These are phyloP conservation scores for Panagrolaimus sp. DNA, from an alignment of 1,140 invertebrate genomes.

Conservation along the genomic window DNA sequence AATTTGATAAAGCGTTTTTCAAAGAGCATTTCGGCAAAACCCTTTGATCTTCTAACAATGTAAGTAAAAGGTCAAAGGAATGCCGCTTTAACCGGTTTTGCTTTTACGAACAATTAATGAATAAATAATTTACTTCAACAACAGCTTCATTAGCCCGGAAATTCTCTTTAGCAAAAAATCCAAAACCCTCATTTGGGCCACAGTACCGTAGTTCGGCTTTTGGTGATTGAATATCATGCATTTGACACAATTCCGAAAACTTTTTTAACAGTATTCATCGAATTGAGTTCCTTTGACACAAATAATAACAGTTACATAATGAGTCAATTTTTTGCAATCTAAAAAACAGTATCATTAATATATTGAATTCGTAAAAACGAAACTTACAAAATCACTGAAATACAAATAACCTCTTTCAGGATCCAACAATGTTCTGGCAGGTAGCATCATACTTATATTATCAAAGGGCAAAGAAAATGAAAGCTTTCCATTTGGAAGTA, in stretches of 20 bases:
- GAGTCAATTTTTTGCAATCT: slow-evolving; percentile 40
- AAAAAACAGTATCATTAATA: slow-evolving; percentile 45
- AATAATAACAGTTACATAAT: slow-evolving; percentile 47
- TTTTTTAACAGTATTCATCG: slow-evolving; percentile 29
- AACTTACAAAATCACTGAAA: background rate
- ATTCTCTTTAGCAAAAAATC: slow-evolving; percentile 23
- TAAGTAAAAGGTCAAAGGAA: no score
- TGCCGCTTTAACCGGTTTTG: no score
- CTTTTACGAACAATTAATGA: no score
- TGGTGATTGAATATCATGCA: background rate
- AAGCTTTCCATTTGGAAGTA: background rate
- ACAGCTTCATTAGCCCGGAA: slow-evolving; percentile 17
- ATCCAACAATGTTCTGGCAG: background rate
- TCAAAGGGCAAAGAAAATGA: background rate
- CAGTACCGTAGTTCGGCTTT: background rate
- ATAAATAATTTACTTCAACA: no score
- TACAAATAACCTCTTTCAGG: background rate
- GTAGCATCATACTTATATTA: background rate
- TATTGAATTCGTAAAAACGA: background rate
- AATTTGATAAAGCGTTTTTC: no score
- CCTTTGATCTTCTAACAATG: no score
- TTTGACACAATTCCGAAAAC: background rate
- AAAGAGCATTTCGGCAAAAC: no score
- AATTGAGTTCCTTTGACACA: slow-evolving; percentile 26
- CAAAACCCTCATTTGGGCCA: slow-evolving; percentile 24